A percentile compares a stretch with the other conserved stretches of the same genome.
phyloP scores from a whole-genome alignment of 2,888 invertebrate genomes.

The Acanthopleura granulata region DNA sequence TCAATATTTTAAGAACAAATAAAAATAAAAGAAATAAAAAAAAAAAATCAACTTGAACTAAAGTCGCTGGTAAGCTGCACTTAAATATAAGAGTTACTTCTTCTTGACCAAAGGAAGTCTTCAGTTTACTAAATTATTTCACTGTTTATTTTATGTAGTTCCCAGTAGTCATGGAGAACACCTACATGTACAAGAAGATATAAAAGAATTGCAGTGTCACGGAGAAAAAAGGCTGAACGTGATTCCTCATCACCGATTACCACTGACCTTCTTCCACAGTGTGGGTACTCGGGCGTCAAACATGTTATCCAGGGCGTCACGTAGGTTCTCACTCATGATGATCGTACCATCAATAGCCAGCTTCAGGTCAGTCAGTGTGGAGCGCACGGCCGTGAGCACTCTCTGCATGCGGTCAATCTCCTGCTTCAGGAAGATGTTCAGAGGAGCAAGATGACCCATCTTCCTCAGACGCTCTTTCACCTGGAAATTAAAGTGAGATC shows the following conservation, averaged over 20 bases:
- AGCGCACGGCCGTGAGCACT: slow-evolving; percentile 83
- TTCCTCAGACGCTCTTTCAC: slow-evolving; percentile 85
- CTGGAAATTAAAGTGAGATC: slow-evolving; percentile 40
- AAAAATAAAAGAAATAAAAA: too few relatives aligned
- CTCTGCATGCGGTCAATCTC: slow-evolving; percentile 86
- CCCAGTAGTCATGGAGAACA: too few relatives aligned
- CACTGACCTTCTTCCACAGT: slow-evolving; percentile 85
- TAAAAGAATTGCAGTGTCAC: too few relatives aligned
- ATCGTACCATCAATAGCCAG: slow-evolving; percentile 97
- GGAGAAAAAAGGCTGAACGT: too few relatives aligned
- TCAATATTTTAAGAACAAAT: too few relatives aligned
- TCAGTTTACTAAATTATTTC: too few relatives aligned
- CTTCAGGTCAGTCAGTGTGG: slow-evolving; percentile 88
- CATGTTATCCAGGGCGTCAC: slow-evolving; percentile 93
- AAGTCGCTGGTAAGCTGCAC: too few relatives aligned
- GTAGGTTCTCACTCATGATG: slow-evolving; percentile 92
- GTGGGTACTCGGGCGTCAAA: slow-evolving; percentile 95
- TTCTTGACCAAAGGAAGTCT: too few relatives aligned
- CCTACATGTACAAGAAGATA: too few relatives aligned
- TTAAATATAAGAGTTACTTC: too few relatives aligned
- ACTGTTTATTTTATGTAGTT: too few relatives aligned
- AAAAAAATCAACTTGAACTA: too few relatives aligned
- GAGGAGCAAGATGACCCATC: slow-evolving; percentile 93
- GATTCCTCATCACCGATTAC: background rate
- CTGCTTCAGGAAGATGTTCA: slow-evolving; percentile 92